Conservation (phyloP, 2,888 invertebrate genomes). For the Oscheius sp. region DNA sequence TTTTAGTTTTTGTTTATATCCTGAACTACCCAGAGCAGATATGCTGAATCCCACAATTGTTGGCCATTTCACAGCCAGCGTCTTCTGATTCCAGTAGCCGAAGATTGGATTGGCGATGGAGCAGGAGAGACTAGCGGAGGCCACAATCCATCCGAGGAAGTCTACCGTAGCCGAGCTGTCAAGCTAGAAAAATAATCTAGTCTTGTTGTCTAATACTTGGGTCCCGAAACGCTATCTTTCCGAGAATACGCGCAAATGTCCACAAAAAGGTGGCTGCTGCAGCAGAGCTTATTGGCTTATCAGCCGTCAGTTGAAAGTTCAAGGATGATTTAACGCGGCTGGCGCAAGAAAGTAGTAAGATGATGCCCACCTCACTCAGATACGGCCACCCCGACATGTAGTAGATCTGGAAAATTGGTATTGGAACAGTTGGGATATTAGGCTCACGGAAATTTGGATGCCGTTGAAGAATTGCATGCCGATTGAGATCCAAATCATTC, state of each 20-base stretch:
- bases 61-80: constrained; percentile 48
- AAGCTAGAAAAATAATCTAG: constrained; percentile 39
- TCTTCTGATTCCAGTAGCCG: constrained; percentile 57
- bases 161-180: constrained; percentile 50
- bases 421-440: constrained; percentile 33
- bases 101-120: constrained; percentile 54
- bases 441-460: constrained; percentile 44
- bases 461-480: constrained; percentile 45
- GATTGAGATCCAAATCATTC: constrained; percentile 47
- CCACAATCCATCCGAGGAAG: constrained; percentile 56
- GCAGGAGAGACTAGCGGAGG: constrained; percentile 53
- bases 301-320: constrained; percentile 25
- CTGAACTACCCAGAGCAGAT: constrained; percentile 41
- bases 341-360: background rate
- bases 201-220: background rate
- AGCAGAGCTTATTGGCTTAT: background rate
- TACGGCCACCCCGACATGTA: constrained; percentile 51
- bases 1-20: background rate
- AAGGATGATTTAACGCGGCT: background rate
- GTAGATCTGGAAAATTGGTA: constrained; percentile 18
- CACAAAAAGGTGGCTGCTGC: background rate
- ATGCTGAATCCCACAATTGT: constrained; percentile 46
- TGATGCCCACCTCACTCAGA: constrained; percentile 34
- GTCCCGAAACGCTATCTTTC: background rate
- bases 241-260: background rate